Conservation (phyloP, 2,113 vertebrate species). For the Anguilla japonica region DNA sequence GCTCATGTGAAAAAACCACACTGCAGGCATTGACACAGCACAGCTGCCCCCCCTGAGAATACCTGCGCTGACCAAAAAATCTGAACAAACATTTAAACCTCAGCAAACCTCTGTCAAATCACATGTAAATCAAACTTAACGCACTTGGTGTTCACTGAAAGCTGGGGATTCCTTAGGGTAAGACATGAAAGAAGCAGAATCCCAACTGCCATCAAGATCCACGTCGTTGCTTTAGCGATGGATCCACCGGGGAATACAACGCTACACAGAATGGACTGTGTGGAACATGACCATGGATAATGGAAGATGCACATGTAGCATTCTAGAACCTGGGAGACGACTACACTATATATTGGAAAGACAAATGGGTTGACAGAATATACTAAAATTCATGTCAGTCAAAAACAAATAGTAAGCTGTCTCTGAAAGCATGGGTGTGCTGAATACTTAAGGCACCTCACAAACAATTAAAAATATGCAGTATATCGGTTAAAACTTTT, state of each 20-base stretch:
- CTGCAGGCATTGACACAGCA: neutral
- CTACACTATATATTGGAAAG: neutral
- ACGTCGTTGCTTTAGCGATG: neutral
- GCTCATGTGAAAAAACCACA: slow-evolving; percentile 27
- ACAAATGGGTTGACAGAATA: neutral
- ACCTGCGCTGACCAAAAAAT: slow-evolving; percentile 7
- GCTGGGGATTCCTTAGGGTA: neutral
- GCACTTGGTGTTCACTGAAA: slow-evolving; percentile 15
- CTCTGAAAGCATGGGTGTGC: no score
- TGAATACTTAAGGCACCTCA: no score
- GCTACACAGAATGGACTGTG: neutral
- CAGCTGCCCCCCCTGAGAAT: neutral
- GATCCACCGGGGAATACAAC: neutral
- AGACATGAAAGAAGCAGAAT: slow-evolving; percentile 22
- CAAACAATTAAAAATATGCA: no score
- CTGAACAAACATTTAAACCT: slow-evolving; percentile 23
- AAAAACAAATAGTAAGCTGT: neutral
- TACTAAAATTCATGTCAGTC: neutral
- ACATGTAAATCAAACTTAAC: slow-evolving; percentile 28
- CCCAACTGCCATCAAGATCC: neutral
- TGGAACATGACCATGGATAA: neutral
- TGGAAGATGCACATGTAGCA: neutral
- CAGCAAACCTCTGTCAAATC: slow-evolving; percentile 14
- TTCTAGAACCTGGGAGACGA: neutral
- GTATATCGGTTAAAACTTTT: neutral